These are phyloP conservation scores for Sebastes dallii DNA, from an alignment of 2,797 vertebrate species.

Conservation along the genomic window DNA sequence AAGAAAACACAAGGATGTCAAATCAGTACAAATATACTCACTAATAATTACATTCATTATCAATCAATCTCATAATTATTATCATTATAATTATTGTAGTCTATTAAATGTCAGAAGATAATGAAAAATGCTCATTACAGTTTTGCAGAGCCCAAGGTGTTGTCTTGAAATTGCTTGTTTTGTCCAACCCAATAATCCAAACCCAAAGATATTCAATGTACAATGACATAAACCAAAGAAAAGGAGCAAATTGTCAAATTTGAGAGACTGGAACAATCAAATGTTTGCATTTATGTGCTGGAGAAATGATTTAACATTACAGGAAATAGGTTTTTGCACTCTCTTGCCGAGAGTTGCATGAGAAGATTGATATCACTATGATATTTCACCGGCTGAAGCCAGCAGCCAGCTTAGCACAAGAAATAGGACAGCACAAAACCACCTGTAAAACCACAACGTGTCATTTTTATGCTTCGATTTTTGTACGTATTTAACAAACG, in stretches of 20 bases:
- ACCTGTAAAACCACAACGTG: neutral
- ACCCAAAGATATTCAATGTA: neutral
- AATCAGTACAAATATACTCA: neutral
- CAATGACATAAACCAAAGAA: neutral
- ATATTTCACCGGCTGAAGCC: neutral
- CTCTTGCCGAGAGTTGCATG: neutral
- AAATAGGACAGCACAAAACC: neutral
- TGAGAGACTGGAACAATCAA: neutral
- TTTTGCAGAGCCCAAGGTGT: neutral
- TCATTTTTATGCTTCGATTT: too few relatives aligned
- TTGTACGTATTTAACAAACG: neutral
- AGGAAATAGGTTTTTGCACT: neutral
- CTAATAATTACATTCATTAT: neutral
- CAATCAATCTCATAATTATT: neutral
- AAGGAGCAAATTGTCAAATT: neutral
- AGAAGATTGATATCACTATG: neutral
- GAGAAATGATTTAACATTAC: neutral
- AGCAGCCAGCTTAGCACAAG: neutral
- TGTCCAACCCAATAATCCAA: neutral
- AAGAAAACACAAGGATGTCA: neutral
- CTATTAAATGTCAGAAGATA: neutral
- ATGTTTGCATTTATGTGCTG: neutral
- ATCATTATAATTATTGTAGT: neutral
- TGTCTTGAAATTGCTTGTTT: neutral
- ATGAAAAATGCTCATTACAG: neutral